phyloP scores from a whole-genome alignment of 2,888 invertebrate species.

The Laspeyria flexula region DNA sequence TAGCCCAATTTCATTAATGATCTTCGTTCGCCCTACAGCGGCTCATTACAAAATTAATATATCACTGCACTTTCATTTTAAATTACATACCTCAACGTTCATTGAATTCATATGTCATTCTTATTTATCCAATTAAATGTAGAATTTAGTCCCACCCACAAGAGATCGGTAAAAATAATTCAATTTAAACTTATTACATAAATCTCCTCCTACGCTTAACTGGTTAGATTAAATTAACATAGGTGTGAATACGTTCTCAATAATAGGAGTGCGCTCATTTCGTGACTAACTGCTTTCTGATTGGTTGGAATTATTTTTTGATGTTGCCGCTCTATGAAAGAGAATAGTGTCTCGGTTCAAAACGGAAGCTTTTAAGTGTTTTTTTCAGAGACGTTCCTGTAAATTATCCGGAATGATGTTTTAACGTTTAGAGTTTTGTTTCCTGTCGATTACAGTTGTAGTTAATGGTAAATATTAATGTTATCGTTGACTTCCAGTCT shows the following conservation, averaged over 20 bases:
- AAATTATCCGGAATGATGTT: conserved; percentile 32
- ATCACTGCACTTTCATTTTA: conserved; percentile 22
- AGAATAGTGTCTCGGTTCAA: conserved; percentile 20
- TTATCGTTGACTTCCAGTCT: not conserved
- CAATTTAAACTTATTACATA: conserved; percentile 44
- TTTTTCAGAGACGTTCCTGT: conserved; percentile 35
- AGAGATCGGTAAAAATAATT: conserved; percentile 33
- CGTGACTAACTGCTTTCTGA: conserved; percentile 43
- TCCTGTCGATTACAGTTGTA: conserved; percentile 27
- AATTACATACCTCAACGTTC: conserved; percentile 18
- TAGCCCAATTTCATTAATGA: conserved; percentile 11
- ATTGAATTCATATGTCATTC: conserved; percentile 44
- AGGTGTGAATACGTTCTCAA: conserved; percentile 46
- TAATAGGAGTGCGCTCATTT: conserved; percentile 37
- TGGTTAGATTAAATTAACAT: conserved; percentile 40
- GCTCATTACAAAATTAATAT: conserved; percentile 39
- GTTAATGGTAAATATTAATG: conserved; percentile 13
- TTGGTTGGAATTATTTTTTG: conserved; percentile 52
- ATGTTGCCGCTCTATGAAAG: conserved; percentile 37
- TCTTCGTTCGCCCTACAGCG: conserved; percentile 4
- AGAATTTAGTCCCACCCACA: conserved; percentile 33
- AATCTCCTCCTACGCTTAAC: conserved; percentile 45
- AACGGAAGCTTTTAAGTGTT: conserved; percentile 41
- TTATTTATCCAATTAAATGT: conserved; percentile 44
- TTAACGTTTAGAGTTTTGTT: conserved; percentile 19